phyloP scores from a whole-genome alignment of 2,888 invertebrate genomes.

The Hoplodrina ambigua region DNA sequence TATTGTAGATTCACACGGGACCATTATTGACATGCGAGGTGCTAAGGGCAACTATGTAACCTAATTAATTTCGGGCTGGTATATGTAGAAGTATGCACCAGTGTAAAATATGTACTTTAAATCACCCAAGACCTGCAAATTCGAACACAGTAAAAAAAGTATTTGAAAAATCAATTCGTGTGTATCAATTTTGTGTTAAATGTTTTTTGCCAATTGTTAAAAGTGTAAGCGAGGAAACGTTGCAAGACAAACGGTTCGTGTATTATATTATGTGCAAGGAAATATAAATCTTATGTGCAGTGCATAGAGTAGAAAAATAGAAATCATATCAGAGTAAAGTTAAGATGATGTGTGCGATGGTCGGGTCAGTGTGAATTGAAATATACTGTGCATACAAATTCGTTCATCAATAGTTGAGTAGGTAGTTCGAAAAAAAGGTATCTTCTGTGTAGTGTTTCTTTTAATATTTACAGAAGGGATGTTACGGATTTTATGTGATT shows the following conservation, averaged over 20 bases:
- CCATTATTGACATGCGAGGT: conserved; percentile 80
- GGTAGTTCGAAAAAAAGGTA: conserved; percentile 51
- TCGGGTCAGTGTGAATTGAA: conserved; percentile 65
- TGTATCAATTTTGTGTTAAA: conserved; percentile 74
- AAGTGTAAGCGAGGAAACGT: conserved; percentile 79
- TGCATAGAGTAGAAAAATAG: conserved; percentile 86
- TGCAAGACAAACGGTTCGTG: conserved; percentile 80
- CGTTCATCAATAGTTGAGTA: conserved; percentile 65
- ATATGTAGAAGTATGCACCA: conserved; percentile 90
- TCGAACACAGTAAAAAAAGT: conserved; percentile 64
- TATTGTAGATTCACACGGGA: conserved; percentile 75
- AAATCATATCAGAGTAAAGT: conserved; percentile 73
- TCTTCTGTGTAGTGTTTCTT: conserved; percentile 59
- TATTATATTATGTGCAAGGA: conserved; percentile 84
- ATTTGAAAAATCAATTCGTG: conserved; percentile 65
- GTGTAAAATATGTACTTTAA: conserved; percentile 71
- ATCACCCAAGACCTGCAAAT: conserved; percentile 73
- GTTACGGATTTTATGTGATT: conserved; percentile 61
- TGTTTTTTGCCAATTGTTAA: conserved; percentile 79
- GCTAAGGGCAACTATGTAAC: conserved; percentile 78
- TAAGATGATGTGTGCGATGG: conserved; percentile 80
- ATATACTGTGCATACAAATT: conserved; percentile 73
- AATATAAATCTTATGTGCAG: conserved; percentile 87
- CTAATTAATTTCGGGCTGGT: conserved; percentile 86
- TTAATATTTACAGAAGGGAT: conserved; percentile 68